These are phyloP conservation scores for Pseudotriccus pelzelni DNA, from an alignment of 2,797 vertebrate species.

Conservation along the genomic window DNA sequence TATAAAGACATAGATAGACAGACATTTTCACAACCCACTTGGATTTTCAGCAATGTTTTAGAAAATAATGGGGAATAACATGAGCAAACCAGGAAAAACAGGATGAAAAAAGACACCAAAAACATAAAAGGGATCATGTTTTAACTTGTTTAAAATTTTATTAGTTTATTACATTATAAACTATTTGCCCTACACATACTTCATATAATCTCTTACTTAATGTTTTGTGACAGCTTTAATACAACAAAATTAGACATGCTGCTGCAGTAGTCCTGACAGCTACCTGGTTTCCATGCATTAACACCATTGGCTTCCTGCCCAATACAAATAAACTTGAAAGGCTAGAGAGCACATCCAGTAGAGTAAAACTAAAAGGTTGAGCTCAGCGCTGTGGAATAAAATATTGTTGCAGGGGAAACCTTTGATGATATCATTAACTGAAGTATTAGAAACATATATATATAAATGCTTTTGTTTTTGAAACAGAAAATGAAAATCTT, in stretches of 20 bases:
- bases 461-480: too few relatives aligned
- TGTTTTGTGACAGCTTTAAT: conserved; percentile 75
- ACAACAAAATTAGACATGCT: conserved; percentile 74
- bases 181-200: conserved; percentile 60
- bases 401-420: neutral
- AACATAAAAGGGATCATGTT: conserved; percentile 44
- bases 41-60: conserved; percentile 26
- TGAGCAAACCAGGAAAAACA: neutral
- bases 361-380: conserved; percentile 20
- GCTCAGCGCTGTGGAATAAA: neutral
- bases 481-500: neutral
- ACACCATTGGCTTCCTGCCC: conserved; percentile 66
- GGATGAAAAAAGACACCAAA: neutral
- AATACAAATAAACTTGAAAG: conserved; percentile 60
- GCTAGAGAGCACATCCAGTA: conserved; percentile 26
- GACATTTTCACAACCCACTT: neutral
- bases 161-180: conserved; percentile 71
- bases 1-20: neutral
- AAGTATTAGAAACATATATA: neutral
- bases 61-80: neutral
- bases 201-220: conserved; percentile 73
- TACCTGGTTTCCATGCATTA: conserved; percentile 69
- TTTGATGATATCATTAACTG: neutral
- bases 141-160: conserved; percentile 58
- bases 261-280: conserved; percentile 59